Conservation (phyloP, 1,140 invertebrate genomes). For the Drosophila parvula region DNA sequence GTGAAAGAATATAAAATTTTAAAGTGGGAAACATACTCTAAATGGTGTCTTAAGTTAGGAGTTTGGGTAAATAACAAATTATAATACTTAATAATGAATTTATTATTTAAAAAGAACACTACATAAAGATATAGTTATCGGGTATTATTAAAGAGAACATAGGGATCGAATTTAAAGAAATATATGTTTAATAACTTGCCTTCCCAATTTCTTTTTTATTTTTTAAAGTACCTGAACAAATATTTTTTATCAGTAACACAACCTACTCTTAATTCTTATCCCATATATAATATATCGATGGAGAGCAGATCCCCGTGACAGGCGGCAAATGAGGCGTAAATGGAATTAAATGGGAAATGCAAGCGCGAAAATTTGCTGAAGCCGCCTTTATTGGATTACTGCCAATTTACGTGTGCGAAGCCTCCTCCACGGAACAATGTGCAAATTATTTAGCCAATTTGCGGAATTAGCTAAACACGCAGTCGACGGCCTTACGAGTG, state of each 20-base stretch:
- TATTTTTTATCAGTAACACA: neutral
- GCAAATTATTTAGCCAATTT: conserved; percentile 77
- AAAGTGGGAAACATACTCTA: too few relatives aligned
- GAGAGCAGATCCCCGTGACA: conserved; percentile 35
- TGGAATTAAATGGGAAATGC: conserved; percentile 80
- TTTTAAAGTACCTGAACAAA: neutral
- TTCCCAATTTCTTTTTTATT: neutral
- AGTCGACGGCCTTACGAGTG: conserved; percentile 2
- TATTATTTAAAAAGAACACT: too few relatives aligned
- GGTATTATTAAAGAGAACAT: too few relatives aligned
- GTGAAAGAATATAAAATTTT: neutral
- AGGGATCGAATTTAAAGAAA: too few relatives aligned
- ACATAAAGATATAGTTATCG: too few relatives aligned
- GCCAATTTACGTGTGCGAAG: conserved; percentile 38
- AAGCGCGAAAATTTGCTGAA: conserved; percentile 73
- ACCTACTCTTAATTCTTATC: neutral
- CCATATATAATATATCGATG: conserved; percentile 6
- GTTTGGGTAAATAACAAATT: too few relatives aligned
- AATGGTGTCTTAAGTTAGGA: too few relatives aligned
- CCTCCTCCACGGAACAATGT: conserved; percentile 56
- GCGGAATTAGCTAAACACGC: conserved; percentile 59
- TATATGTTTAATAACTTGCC: neutral
- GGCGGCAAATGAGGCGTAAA: conserved; percentile 76
- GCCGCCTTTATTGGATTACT: conserved; percentile 75
- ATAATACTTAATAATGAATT: too few relatives aligned